Evolutionary conservation across 2,888 invertebrate species (phyloP).

Genomic region (Cremastobaeus sp.): DNA sequence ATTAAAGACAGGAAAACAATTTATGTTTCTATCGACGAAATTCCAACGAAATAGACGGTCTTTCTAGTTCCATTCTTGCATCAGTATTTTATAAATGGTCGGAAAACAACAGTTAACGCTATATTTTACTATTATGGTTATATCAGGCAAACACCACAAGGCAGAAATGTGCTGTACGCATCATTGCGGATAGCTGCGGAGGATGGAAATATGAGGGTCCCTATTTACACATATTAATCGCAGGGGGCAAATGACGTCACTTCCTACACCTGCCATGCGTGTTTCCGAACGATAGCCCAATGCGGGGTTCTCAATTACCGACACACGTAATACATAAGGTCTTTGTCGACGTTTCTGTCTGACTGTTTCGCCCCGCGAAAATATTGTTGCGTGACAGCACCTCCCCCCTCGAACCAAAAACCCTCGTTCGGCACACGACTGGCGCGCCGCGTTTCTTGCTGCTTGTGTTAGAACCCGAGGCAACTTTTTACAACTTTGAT

Average conservation of each 20-base stretch:
- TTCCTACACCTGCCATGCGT: constrained; percentile 78
- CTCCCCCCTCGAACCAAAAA: constrained; percentile 63
- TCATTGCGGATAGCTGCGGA: neutral
- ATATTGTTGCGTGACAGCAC: constrained; percentile 71
- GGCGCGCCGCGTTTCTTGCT: constrained; percentile 31
- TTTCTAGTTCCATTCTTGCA: too few species aligned
- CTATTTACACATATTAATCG: constrained; percentile 57
- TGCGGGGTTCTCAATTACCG: constrained; percentile 66
- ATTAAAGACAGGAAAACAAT: too few species aligned
- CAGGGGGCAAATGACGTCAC: constrained; percentile 72
- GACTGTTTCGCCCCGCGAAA: constrained; percentile 66
- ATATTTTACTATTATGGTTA: too few species aligned
- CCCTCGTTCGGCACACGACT: constrained; percentile 44
- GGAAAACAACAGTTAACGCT: too few species aligned
- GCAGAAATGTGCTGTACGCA: neutral
- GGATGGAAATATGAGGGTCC: constrained; percentile 19
- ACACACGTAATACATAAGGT: constrained; percentile 63
- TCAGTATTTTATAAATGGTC: too few species aligned
- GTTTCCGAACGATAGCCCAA: constrained; percentile 75
- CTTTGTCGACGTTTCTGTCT: constrained; percentile 63
- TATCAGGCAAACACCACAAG: too few species aligned
- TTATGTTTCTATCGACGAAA: too few species aligned
- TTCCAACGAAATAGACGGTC: too few species aligned
- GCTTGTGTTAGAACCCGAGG: constrained; percentile 22
- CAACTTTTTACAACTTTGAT: constrained; percentile 37